Percentiles rank a stretch among this genome's conserved stretches.
Conservation (phyloP, 2,888 invertebrate species). For the Caenorhabditis becei region DNA sequence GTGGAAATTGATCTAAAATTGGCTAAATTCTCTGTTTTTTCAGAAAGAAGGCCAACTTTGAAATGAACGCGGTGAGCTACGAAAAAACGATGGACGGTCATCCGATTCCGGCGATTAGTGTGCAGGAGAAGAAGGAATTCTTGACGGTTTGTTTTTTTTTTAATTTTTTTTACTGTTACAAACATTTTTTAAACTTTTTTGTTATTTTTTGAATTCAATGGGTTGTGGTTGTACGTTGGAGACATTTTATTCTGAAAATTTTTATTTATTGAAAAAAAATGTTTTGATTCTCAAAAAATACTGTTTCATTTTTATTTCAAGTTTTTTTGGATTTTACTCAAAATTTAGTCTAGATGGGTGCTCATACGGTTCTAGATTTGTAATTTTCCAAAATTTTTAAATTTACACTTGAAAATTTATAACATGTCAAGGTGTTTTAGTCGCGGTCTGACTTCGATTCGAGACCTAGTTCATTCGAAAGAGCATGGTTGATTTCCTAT, state of each 20-base stretch:
- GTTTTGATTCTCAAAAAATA: not conserved
- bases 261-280: not conserved
- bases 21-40: not conserved
- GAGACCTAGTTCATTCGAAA: too few species aligned
- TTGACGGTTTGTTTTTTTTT: slow-evolving; percentile 28
- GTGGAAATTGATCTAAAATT: not conserved
- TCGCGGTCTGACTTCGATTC: too few species aligned
- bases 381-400: too few species aligned
- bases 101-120: slow-evolving; percentile 56
- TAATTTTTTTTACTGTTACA: too few species aligned
- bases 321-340: too few species aligned
- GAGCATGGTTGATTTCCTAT: too few species aligned
- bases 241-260: not conserved
- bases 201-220: too few species aligned
- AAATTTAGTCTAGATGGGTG: too few species aligned
- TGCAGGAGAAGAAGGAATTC: slow-evolving; percentile 49
- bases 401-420: too few species aligned
- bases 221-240: not conserved
- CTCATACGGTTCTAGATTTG: too few species aligned
- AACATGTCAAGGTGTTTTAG: too few species aligned
- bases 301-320: not conserved
- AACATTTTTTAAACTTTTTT: not conserved
- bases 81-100: slow-evolving; percentile 51
- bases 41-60: slow-evolving; percentile 33
- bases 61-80: slow-evolving; percentile 42